Conservation (phyloP, 2,888 invertebrate genomes). For the Dynastes hyllus region DNA sequence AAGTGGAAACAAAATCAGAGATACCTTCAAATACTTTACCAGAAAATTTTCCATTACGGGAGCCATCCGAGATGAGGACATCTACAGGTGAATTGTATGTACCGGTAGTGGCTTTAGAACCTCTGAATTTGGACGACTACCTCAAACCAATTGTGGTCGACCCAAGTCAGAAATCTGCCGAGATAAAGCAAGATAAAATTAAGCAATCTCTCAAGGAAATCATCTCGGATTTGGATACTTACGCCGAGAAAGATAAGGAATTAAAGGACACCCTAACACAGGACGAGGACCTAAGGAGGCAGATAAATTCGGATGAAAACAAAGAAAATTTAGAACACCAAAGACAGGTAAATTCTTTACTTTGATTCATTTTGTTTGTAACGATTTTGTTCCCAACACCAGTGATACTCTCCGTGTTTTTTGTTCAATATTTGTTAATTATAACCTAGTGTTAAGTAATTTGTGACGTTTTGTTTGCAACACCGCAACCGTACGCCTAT, state of each 20-base stretch:
- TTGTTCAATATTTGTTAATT: too few relatives aligned
- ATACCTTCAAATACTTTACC: neutral
- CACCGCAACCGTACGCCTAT: neutral
- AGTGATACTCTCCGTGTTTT: too few relatives aligned
- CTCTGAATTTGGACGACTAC: constrained; percentile 51
- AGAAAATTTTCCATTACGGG: constrained; percentile 24
- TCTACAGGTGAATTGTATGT: constrained; percentile 49
- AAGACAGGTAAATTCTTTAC: constrained; percentile 43
- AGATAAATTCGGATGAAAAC: constrained; percentile 5
- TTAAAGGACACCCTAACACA: constrained; percentile 37
- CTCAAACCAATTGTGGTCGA: constrained; percentile 60
- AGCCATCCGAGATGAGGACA: constrained; percentile 46
- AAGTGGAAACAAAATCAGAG: neutral
- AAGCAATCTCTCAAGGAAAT: constrained; percentile 76
- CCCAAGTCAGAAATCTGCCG: constrained; percentile 55
- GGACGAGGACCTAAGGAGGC: neutral
- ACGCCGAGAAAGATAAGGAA: constrained; percentile 71
- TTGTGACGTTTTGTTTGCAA: constrained; percentile 5
- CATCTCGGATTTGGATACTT: constrained; percentile 76
- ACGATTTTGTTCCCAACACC: neutral
- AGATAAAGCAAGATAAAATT: constrained; percentile 74
- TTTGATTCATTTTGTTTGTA: constrained; percentile 23
- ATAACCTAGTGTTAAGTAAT: neutral
- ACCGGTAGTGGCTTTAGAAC: constrained; percentile 52
- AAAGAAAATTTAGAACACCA: constrained; percentile 33